Percentiles rank a stretch among this genome's conserved stretches.
phyloP scores from a whole-genome alignment of 1,140 invertebrate species.

The Leptinotarsa defecta region DNA sequence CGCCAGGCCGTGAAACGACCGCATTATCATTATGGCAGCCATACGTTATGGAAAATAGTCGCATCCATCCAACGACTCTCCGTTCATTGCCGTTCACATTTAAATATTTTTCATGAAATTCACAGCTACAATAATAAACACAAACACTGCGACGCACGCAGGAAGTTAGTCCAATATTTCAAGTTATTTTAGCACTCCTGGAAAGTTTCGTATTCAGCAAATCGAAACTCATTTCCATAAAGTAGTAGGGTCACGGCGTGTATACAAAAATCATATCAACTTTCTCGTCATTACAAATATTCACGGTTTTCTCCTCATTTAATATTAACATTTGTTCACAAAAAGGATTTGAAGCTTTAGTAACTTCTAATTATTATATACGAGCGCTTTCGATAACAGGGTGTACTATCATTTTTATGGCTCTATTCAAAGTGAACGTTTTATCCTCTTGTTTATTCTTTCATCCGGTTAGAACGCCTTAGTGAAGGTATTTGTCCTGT shows the following conservation, averaged over 20 bases:
- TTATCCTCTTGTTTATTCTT: too few species aligned
- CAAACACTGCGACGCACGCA: neutral
- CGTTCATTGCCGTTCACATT: constrained; percentile 12
- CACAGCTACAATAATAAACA: constrained; percentile 19
- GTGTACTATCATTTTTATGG: too few species aligned
- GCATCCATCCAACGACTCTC: constrained; percentile 13
- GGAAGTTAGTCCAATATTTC: neutral
- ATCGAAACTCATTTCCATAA: neutral
- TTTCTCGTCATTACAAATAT: too few species aligned
- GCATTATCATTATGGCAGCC: constrained; percentile 17
- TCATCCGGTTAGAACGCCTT: too few species aligned
- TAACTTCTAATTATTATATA: too few species aligned
- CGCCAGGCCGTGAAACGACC: constrained; percentile 15
- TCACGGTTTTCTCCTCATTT: too few species aligned
- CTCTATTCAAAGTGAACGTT: too few species aligned
- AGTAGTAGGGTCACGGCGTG: neutral
- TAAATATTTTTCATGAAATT: constrained; percentile 16
- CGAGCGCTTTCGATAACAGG: too few species aligned
- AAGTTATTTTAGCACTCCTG: neutral
- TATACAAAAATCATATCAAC: too few species aligned
- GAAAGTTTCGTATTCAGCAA: neutral
- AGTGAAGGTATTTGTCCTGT: too few species aligned
- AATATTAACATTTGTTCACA: too few species aligned
- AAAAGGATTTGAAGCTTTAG: too few species aligned
- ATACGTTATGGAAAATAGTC: constrained; percentile 17